Conservation (phyloP, 2,797 vertebrate genomes). For the Synanceia verrucosa region DNA sequence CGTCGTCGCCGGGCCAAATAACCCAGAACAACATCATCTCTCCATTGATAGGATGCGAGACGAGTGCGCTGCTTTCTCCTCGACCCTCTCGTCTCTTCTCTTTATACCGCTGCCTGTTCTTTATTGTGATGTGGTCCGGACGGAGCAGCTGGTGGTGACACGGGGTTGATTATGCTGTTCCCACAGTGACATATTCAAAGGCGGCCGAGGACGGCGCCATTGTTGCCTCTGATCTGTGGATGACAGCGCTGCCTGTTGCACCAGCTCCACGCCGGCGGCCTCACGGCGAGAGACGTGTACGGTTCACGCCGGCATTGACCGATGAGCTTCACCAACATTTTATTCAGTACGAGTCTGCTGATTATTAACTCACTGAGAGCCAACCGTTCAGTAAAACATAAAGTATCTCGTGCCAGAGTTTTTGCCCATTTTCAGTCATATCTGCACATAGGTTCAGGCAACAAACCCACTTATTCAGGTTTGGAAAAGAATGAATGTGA, state of each 20-base stretch:
- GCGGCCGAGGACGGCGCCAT: constrained; percentile 64
- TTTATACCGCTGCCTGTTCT: constrained; percentile 68
- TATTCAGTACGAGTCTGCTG: neutral
- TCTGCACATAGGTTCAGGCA: too few relatives aligned
- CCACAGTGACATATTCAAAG: constrained; percentile 81
- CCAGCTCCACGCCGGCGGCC: constrained; percentile 71
- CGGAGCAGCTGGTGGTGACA: constrained; percentile 86
- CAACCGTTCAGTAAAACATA: too few relatives aligned
- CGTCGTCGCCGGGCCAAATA: constrained; percentile 61
- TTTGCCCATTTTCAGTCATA: too few relatives aligned
- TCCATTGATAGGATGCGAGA: constrained; percentile 49
- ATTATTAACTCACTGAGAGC: too few relatives aligned
- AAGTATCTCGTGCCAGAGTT: too few relatives aligned
- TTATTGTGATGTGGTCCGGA: constrained; percentile 76
- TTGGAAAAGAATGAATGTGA: too few relatives aligned
- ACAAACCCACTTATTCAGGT: too few relatives aligned
- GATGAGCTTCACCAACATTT: neutral
- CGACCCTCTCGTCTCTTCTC: constrained; percentile 62
- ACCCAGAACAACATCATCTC: constrained; percentile 70
- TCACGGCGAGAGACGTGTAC: constrained; percentile 60
- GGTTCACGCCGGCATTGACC: constrained; percentile 13
- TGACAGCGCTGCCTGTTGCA: constrained; percentile 84
- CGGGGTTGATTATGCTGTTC: constrained; percentile 82
- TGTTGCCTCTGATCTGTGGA: constrained; percentile 81
- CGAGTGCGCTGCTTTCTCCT: constrained; percentile 59